Base-by-base conservation (phyloP, 2,113 vertebrate species). In the Aegithalos caudatus region DNA sequence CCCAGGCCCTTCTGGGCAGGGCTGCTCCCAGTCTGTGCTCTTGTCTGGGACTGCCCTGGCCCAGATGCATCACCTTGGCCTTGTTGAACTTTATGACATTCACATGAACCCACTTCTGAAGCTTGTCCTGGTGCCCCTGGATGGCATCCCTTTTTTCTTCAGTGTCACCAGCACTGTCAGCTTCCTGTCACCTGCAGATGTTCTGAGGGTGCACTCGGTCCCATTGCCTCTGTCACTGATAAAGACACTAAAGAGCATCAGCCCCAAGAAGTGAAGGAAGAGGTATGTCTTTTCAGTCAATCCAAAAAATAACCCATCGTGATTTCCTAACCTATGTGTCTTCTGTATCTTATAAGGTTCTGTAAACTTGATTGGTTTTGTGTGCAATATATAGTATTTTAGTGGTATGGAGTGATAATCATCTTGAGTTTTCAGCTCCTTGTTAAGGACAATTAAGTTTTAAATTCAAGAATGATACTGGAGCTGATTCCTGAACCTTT, bases 161-260 rank as follows among this genome's bases (percentile, higher is more conserved):
- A 7, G 21, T 22, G 50, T 48, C 21, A 42, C 51, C 21, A 15
- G 35, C 35, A 42, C 50, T 56, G 57, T 64, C 35, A 88, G 50
- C 31, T 42, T 48, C 35, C 33, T 65, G 31, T 18, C 44, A 42
- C 12, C 51, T 50, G 76, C 51, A 65, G 9, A 73, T 7, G 12
- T 40, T 10, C n/a, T 53, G 38, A 53, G 16, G 16, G 16, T 29
- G 7, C 13, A 29, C 38, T 53, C 0, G 0, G 12, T 53, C 13
- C 7, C n/a, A 60, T 13, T 40, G 60, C 4, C 38, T 74, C 19
- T 74, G 29, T 2, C 38, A 67, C 1, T 22, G 20, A 53, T 9
- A 25, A 74, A 66, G 38, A 38, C 20, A 53, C 18, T 53, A 4
- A 29, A 61, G 56, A 70, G 12, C 16, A 61, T 29, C 24, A 40